Percentiles rank a stretch among this genome's conserved stretches.
phyloP scores from a whole-genome alignment of 2,797 vertebrate species.

The Cygnus olor region DNA sequence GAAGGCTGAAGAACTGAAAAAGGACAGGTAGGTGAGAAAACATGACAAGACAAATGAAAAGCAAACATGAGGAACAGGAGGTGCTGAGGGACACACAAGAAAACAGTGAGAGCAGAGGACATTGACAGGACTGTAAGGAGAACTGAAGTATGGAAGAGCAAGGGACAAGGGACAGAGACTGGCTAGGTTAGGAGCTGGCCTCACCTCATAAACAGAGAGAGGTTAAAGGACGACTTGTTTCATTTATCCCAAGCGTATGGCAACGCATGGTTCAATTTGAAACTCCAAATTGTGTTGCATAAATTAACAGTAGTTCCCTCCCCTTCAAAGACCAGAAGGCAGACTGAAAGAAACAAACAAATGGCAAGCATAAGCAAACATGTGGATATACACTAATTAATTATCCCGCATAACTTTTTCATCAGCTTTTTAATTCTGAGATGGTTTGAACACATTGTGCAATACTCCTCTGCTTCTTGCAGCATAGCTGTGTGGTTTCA shows the following conservation, averaged over 20 bases:
- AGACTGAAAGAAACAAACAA: not conserved
- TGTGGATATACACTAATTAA: not conserved
- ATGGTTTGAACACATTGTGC: not conserved
- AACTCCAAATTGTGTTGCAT: not conserved
- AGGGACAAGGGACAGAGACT: not conserved
- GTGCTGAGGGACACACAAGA: not conserved
- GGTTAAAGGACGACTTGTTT: not conserved
- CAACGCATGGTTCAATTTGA: not conserved
- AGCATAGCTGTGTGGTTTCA: not conserved
- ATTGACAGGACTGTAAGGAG: not conserved
- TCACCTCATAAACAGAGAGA: not conserved
- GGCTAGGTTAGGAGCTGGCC: not conserved
- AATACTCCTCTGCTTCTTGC: not conserved
- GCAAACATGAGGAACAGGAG: not conserved
- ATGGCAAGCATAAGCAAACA: not conserved
- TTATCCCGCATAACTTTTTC: not conserved
- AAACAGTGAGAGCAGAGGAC: not conserved
- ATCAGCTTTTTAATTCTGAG: not conserved
- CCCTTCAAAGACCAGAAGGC: not conserved
- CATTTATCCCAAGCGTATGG: not conserved
- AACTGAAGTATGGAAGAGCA: not conserved
- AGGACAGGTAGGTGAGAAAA: not conserved
- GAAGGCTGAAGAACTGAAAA: not conserved
- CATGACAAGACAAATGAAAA: not conserved
- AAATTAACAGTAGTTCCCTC: not conserved